A percentile compares a stretch with the other conserved stretches of the same genome.
These are phyloP conservation scores for Coregonus ussuriensis DNA, from an alignment of 2,797 vertebrate species.

Conservation along the genomic window DNA sequence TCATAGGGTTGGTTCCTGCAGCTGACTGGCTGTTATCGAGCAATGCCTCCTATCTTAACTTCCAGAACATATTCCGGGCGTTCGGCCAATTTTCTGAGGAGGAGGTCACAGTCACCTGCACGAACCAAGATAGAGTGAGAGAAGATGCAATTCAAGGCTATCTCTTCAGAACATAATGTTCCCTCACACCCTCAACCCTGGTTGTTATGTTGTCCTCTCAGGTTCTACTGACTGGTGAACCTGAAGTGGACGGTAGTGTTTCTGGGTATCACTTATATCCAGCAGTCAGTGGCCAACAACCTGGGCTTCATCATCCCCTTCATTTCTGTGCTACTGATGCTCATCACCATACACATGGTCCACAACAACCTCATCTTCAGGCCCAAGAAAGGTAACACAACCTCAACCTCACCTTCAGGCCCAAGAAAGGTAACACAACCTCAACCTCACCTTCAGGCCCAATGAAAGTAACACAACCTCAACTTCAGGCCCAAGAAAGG, in stretches of 20 bases:
- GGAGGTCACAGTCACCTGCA: too few relatives aligned
- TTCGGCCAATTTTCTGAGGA: too few relatives aligned
- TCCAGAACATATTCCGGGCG: too few relatives aligned
- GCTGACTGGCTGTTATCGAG: too few relatives aligned
- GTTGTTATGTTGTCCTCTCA: slow-evolving; percentile 43
- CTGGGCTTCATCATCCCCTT: slow-evolving; percentile 89
- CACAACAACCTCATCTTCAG: slow-evolving; percentile 84
- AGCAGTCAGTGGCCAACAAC: slow-evolving; percentile 85
- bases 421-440: not conserved
- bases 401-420: not conserved
- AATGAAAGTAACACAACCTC: not conserved
- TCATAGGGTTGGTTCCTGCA: too few relatives aligned
- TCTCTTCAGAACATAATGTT: too few relatives aligned
- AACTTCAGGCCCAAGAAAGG: too few relatives aligned
- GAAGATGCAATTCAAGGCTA: too few relatives aligned
- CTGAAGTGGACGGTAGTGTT: slow-evolving; percentile 87
- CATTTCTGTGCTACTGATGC: slow-evolving; percentile 83
- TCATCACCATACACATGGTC: slow-evolving; percentile 87
- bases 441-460: too few relatives aligned
- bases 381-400: slow-evolving; percentile 83
- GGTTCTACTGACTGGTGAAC: slow-evolving; percentile 92
- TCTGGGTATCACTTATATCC: slow-evolving; percentile 90
- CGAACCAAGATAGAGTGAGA: too few relatives aligned
- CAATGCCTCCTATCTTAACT: too few relatives aligned
- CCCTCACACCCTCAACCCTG: not conserved